Evolutionary conservation across 2,113 vertebrate genomes (phyloP).

Genomic region (Halcyon senegalensis): DNA sequence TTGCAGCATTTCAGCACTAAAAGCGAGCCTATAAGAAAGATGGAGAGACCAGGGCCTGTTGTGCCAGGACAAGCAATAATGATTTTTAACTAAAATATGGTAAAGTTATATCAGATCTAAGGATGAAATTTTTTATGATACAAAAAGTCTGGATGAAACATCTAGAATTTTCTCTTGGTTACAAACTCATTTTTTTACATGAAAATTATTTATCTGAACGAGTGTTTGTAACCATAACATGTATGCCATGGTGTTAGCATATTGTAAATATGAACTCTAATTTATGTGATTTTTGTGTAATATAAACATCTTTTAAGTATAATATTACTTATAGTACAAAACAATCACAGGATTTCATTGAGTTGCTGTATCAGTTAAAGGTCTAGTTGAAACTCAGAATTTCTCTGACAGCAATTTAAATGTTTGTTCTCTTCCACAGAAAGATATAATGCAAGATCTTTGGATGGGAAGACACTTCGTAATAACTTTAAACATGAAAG

Average conservation of each 20-base stretch:
- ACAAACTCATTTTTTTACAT: not conserved
- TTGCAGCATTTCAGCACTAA: not conserved
- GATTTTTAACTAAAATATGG: not conserved
- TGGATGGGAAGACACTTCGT: not conserved
- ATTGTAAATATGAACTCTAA: not conserved
- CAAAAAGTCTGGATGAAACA: not conserved
- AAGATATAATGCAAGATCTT: not conserved
- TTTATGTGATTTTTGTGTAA: not conserved
- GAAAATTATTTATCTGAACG: not conserved
- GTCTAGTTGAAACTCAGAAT: not conserved
- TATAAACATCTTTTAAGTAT: not conserved
- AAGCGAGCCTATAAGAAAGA: not conserved
- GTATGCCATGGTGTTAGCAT: not conserved
- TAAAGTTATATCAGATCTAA: not conserved
- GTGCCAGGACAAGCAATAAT: not conserved
- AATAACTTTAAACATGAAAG: not conserved
- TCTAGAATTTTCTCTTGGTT: not conserved
- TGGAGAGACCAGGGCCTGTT: rapidly evolving
- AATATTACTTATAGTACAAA: not conserved
- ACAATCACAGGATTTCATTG: not conserved
- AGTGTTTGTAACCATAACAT: not conserved
- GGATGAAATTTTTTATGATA: not conserved
- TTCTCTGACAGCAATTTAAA: not conserved
- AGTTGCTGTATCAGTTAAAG: not conserved
- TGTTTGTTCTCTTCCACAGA: not conserved